Percentiles rank a stretch among this genome's conserved stretches.
phyloP scores from a whole-genome alignment of 2,888 invertebrate species.

The Isotomurus palustris region DNA sequence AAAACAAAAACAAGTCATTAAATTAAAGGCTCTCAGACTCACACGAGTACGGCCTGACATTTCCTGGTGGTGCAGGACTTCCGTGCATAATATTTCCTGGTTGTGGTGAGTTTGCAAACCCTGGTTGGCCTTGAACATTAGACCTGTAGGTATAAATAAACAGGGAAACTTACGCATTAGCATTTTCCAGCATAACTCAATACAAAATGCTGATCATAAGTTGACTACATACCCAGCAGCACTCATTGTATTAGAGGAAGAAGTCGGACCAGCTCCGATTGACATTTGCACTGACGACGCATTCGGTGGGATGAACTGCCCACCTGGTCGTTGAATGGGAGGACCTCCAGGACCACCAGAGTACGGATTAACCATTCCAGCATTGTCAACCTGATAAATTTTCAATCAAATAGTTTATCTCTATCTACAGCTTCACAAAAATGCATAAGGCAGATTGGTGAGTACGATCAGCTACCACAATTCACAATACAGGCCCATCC shows the following conservation, averaged over 20 bases:
- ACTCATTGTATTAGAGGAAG: constrained; percentile 14
- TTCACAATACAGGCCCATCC: too few relatives aligned
- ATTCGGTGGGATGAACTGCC: constrained; percentile 26
- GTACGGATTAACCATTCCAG: constrained; percentile 18
- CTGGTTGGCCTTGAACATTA: constrained; percentile 15
- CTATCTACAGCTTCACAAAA: too few relatives aligned
- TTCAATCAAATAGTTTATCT: too few relatives aligned
- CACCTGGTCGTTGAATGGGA: constrained; percentile 22
- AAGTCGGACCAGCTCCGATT: constrained; percentile 14
- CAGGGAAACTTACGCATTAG: background rate
- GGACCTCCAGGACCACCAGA: constrained; percentile 15
- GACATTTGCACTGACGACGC: constrained; percentile 26
- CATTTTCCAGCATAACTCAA: too few relatives aligned
- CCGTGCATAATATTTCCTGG: constrained; percentile 35
- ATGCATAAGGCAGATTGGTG: too few relatives aligned
- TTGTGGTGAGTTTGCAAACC: constrained; percentile 40
- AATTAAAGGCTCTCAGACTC: background rate
- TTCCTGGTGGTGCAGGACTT: background rate
- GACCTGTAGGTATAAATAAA: constrained; percentile 14
- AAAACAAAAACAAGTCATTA: too few relatives aligned
- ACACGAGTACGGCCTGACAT: background rate
- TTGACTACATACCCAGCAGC: constrained; percentile 22
- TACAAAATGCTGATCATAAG: background rate
- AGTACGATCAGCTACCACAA: too few relatives aligned
- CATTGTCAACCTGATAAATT: constrained; percentile 30